Evolutionary conservation across 2,797 vertebrate species (phyloP), one percentile per base, ranked within the genome.

Genomic region (Aplochiton taeniatus): DNA sequence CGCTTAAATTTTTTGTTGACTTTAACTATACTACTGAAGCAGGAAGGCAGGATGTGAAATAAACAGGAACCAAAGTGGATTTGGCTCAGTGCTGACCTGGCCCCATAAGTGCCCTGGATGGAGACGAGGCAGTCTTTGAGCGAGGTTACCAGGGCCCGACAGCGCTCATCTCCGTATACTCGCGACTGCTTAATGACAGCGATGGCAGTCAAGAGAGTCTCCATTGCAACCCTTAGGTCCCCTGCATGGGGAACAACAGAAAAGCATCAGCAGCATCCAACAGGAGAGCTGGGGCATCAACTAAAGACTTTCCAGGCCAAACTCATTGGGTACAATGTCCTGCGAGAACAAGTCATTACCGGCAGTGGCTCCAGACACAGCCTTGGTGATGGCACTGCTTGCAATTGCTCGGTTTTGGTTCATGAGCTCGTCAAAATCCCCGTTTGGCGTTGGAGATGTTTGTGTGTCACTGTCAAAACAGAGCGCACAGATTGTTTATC

Each of bases 111-210:
- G 80, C 83, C 89, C 78, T 92, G 89, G 62, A 92, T 91, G 51
- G 91, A 92, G 60, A 97, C 93, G 31, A 98, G 93, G 81, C 96
- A 98, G 81, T 98, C 95, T 83, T 97, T 96, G 58, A 98, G 94
- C 44, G 96, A 98, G 1, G 94, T 95, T 81, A 98, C 92, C 80
- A 98, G 91, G 64, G 95, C 93, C 53, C 94, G 92, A 85, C 96
- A 98, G 11, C 96, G 94, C 73, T 96, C 95, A 16, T 98, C 95
- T 8, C 80, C 89, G 53, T 92, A 95, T 5, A 98, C 95, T 13
- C 93, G 94, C 6, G 97, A 98, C 90, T 98, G 95, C 78, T 96
- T 98, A 84, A 98, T 97, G 72, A 98, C 94, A 0, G 96, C 95
- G 19, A 97, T 97, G 70, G 97, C 96, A 0, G 96, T 98, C 68